Evolutionary conservation across 2,888 invertebrate genomes (phyloP), one percentile per base, ranked within the genome.

Genomic region (Chydorus sphaericus): DNA sequence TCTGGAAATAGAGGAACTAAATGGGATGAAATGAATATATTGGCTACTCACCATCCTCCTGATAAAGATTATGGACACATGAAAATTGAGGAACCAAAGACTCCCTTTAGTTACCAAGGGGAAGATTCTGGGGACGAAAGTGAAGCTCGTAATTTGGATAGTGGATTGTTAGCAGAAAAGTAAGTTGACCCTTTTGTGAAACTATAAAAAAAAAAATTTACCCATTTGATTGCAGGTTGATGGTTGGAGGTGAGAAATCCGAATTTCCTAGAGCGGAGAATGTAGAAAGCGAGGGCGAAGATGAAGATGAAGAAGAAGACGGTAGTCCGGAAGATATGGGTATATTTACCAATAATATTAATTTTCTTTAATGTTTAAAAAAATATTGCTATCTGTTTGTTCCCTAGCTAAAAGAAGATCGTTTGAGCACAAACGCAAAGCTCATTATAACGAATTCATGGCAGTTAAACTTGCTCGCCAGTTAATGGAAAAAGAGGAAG

Each of bases 41-140:
- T 97, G 64, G 94, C 93, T 62, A 98, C 98, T 1, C 82, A 93
- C 66, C 98, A 98, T 75, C 98, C 98, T 39, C 78, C 87, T 23
- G 92, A 92, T 70, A 99, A 98, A 74, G 97, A 97, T 73, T 98
- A 99, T 72, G 98, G 98, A 8, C 93, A 93, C 67, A 97, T 97
- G 94, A 98, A 97, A 73, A 83, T 87, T 61, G 89, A 92, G 65
- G 98, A 98, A 72, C 97, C 98, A 2, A 96, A 96, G 71, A 98
- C 98, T 28, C 98, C 98, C 1, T 88, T 79, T 65, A 79, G 79
- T 68, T 79, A 78, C 61, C 68, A 69, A 49, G 73, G 73, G 44
- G 62, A 62, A 10, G 59, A 62, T 6, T 63, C 77, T 39, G 71
- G 75, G 44, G 81, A 81, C 65, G 70, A 79, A 54, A 75, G 73